phyloP scores from a whole-genome alignment of 2,888 invertebrate species.

The Nomada fucata region DNA sequence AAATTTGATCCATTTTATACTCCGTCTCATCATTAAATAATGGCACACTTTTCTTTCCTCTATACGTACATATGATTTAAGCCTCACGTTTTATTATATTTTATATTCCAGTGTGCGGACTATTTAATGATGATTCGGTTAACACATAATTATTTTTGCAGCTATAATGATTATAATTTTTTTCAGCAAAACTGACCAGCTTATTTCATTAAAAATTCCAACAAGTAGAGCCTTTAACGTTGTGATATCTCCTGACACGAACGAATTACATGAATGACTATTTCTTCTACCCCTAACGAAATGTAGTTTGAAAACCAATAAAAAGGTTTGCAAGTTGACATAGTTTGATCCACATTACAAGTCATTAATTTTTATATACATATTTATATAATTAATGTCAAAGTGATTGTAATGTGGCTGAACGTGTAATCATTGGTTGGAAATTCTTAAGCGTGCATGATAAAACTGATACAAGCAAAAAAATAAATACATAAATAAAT shows the following conservation, averaged over 20 bases:
- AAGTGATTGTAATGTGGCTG: constrained; percentile 73
- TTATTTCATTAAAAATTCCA: constrained; percentile 72
- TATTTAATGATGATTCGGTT: constrained; percentile 72
- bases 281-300: constrained; percentile 74
- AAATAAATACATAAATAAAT: constrained; percentile 29
- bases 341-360: constrained; percentile 73
- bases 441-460: constrained; percentile 73
- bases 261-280: constrained; percentile 72
- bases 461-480: constrained; percentile 49
- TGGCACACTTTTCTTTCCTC: constrained; percentile 6
- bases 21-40: constrained; percentile 75
- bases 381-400: constrained; percentile 34
- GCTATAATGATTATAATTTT: constrained; percentile 78
- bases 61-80: background rate
- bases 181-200: constrained; percentile 74
- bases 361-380: constrained; percentile 53
- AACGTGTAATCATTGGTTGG: constrained; percentile 70
- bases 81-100: background rate
- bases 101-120: background rate
- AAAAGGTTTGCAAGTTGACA: constrained; percentile 74
- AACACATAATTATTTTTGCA: constrained; percentile 76
- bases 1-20: constrained; percentile 69
- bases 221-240: constrained; percentile 75
- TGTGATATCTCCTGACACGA: constrained; percentile 72
- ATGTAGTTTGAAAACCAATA: constrained; percentile 72